Conservation (phyloP, 2,888 invertebrate species). For the Azorinus chamasolen region DNA sequence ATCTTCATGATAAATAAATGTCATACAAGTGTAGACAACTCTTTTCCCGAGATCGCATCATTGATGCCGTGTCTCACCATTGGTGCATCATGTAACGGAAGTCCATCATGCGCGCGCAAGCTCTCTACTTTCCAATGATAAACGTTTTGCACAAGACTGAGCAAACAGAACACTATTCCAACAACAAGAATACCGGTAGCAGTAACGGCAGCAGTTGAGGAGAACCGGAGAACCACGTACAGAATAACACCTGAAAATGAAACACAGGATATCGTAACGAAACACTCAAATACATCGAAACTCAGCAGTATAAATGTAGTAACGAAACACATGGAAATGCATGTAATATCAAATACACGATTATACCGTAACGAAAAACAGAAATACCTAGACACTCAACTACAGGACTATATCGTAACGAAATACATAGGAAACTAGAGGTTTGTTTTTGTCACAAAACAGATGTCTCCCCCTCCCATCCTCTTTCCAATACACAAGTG, state of each 20-base stretch:
- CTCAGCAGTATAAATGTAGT: no score
- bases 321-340: no score
- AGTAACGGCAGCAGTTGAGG: slow-evolving; percentile 96
- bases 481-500: no score
- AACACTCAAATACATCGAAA: no score
- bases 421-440: no score
- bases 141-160: slow-evolving; percentile 97
- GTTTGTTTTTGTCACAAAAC: no score
- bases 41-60: slow-evolving; percentile 47
- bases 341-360: no score
- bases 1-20: slow-evolving; percentile 6
- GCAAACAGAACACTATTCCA: slow-evolving; percentile 96
- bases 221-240: slow-evolving; percentile 96
- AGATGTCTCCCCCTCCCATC: no score
- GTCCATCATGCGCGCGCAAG: slow-evolving; percentile 80
- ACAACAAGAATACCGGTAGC: slow-evolving; percentile 96
- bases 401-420: no score
- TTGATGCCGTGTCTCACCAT: slow-evolving; percentile 8
- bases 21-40: slow-evolving; percentile 76
- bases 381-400: no score
- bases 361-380: no score
- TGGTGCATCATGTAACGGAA: slow-evolving; percentile 76
- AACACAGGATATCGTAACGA: no score
- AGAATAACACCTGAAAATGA: slow-evolving; percentile 92
- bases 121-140: slow-evolving; percentile 93